These are phyloP conservation scores for Callorhinus ursinus DNA, from an alignment of 2,113 vertebrate genomes.

Conservation along the genomic window DNA sequence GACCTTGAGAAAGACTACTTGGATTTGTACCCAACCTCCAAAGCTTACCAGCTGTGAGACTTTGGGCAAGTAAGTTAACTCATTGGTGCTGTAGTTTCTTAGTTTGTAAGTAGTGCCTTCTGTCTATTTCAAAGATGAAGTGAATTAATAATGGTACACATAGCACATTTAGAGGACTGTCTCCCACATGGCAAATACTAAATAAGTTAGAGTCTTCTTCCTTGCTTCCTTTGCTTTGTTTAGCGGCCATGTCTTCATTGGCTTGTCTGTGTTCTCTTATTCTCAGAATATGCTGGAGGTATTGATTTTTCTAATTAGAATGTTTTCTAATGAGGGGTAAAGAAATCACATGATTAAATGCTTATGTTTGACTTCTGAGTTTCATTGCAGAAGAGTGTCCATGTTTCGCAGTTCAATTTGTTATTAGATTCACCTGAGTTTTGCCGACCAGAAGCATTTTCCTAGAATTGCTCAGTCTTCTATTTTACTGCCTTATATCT, in stretches of 20 bases:
- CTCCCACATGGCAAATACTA: neutral
- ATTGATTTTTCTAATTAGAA: neutral
- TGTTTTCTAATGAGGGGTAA: neutral
- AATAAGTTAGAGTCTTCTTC: neutral
- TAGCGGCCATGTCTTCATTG: neutral
- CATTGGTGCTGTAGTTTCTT: rapidly evolving
- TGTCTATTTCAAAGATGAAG: neutral
- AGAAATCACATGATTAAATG: neutral
- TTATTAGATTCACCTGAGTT: neutral
- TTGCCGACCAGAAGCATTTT: neutral
- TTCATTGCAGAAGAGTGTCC: neutral
- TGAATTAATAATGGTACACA: neutral
- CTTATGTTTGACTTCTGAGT: neutral
- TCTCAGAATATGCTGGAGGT: neutral
- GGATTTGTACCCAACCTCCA: too few species aligned
- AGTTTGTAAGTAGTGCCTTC: neutral
- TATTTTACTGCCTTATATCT: neutral
- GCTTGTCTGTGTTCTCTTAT: neutral
- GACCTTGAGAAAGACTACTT: neutral
- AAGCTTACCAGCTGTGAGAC: neutral
- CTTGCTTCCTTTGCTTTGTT: neutral
- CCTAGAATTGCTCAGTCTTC: neutral
- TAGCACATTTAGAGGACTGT: neutral
- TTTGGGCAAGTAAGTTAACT: neutral
- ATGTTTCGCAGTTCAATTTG: neutral